Evolutionary conservation across 2,113 vertebrate species (phyloP), one percentile per base, ranked within the genome.

Genomic region (Trogon melanurus): DNA sequence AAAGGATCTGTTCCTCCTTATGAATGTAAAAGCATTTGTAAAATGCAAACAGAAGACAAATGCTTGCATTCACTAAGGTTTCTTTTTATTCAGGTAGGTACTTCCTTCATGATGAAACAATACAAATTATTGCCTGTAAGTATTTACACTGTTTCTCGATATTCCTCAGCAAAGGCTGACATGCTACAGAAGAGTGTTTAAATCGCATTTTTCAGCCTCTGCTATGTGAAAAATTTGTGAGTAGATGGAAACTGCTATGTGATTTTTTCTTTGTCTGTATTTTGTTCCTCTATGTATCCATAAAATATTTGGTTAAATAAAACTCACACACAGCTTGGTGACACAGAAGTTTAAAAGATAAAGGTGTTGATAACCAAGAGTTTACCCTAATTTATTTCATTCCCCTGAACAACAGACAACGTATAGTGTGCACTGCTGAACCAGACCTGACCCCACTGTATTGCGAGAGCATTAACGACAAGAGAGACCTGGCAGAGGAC

Each of bases 401-500:
- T 82, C 60, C 69, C 83, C 71, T 91, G 56, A 74, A 47, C 44
- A 81, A 65, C 51, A 93, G 91, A 72, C 53, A 23, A 11, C 45
- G 34, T 56, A 25, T 15, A 73, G 56, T 13, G 85, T 50, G 94
- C 89, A 56, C 60, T 34, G 19, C 95, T 96, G 91, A 94, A 72
- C 64, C 82, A 65, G 86, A 74, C 70, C 61, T 74, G 89, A 92
- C 26, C 48, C 51, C 29, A 20, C 5, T 36, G 44, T 21, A 36
- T 4, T 61, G 67, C 0, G 7, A 83, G 89, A 92, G 81, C 57
- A 56, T 54, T 50, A 70, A 72, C 36, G 70, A 80, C 15, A 16
- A 91, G 72, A 84, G 88, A 95, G 86, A 91, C 83, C 79, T 70
- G 88, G 82, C 88, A 94, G 89, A 91, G 91, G 80, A 89, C 51